Evolutionary conservation across 2,797 vertebrate species (phyloP).

Genomic region (Mareca penelope): DNA sequence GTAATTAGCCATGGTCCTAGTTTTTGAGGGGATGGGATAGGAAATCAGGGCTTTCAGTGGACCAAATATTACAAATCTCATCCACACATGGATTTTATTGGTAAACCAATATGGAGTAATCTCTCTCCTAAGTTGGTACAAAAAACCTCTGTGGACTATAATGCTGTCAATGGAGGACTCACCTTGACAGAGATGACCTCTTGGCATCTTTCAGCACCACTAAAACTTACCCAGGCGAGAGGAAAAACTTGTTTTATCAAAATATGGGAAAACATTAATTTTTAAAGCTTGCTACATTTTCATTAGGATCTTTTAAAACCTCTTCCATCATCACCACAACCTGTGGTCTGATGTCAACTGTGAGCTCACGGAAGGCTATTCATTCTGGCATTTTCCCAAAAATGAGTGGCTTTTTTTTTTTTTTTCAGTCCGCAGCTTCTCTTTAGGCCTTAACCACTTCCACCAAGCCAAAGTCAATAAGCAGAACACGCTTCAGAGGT

Average conservation of each 20-base stretch:
- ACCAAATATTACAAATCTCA: neutral
- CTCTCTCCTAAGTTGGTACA: neutral
- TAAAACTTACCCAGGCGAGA: neutral
- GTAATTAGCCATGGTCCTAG: neutral
- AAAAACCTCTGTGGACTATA: neutral
- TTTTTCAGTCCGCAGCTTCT: neutral
- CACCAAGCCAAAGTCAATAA: neutral
- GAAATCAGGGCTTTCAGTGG: neutral
- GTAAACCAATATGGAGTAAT: neutral
- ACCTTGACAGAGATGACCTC: neutral
- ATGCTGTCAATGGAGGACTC: neutral
- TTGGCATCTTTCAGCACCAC: neutral
- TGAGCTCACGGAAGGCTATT: slow-evolving; percentile 5
- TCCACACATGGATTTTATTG: neutral
- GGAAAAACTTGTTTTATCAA: slow-evolving; percentile 16
- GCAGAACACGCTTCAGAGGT: neutral
- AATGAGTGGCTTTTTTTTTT: neutral
- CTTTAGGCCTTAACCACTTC: slow-evolving; percentile 10
- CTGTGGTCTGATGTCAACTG: neutral
- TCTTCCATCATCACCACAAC: neutral
- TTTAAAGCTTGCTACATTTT: neutral
- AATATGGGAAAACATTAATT: slow-evolving; percentile 19
- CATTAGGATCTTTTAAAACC: slow-evolving; percentile 1
- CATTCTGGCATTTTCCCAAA: slow-evolving; percentile 29
- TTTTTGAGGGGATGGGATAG: neutral